phyloP scores from a whole-genome alignment of 1,140 invertebrate genomes.

The Homarus americanus region DNA sequence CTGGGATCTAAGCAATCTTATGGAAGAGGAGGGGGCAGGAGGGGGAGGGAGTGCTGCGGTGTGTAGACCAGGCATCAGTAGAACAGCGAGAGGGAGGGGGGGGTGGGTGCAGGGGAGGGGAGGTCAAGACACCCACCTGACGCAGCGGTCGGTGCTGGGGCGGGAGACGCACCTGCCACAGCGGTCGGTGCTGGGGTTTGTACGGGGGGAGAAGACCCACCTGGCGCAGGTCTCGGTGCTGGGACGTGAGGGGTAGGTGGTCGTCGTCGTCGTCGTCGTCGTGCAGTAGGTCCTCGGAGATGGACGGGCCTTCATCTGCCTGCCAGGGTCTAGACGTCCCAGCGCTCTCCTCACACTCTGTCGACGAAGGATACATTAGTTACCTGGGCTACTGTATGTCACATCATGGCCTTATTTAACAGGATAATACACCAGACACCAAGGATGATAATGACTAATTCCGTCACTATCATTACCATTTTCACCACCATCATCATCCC shows the following conservation, averaged over 20 bases:
- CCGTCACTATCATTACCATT: too few species aligned
- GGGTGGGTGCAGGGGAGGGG: neutral
- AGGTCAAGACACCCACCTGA: neutral
- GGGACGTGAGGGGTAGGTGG: neutral
- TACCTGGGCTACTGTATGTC: too few species aligned
- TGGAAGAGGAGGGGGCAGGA: too few species aligned
- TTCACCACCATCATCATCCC: too few species aligned
- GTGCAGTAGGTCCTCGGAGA: neutral
- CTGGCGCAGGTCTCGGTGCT: slow-evolving; percentile 9
- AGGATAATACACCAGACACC: too few species aligned
- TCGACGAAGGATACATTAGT: too few species aligned
- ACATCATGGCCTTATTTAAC: too few species aligned
- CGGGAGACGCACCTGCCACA: slow-evolving; percentile 26
- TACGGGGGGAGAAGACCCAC: slow-evolving; percentile 34
- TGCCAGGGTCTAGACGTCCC: too few species aligned
- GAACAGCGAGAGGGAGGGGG: neutral
- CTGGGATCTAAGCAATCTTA: too few species aligned
- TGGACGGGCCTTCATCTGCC: neutral
- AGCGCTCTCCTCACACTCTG: neutral
- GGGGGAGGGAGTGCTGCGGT: too few species aligned
- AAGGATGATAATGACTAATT: too few species aligned
- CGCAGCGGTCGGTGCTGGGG: neutral
- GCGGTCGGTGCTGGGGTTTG: slow-evolving; percentile 15
- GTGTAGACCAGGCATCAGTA: too few species aligned
- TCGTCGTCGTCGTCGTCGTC: neutral